Percentiles rank a stretch among this genome's conserved stretches.
Conservation (phyloP, 2,888 invertebrate species). For the Coleophora flavipennella region DNA sequence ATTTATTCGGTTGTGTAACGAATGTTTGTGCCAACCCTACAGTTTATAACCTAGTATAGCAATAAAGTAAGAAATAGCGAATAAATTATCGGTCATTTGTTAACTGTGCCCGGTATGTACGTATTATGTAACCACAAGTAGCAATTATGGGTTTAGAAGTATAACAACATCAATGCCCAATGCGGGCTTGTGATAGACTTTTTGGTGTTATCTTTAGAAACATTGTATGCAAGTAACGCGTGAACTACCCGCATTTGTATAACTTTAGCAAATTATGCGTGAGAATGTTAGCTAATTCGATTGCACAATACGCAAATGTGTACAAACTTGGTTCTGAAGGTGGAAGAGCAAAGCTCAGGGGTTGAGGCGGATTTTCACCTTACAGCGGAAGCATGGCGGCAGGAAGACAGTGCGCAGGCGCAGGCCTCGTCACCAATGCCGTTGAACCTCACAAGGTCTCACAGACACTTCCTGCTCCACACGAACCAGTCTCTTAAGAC, state of each 20-base stretch:
- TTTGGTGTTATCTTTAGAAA: too few species aligned
- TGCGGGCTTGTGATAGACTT: neutral
- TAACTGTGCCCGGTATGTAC: too few species aligned
- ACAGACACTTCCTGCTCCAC: conserved; percentile 42
- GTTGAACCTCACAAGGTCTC: conserved; percentile 56
- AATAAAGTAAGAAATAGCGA: conserved; percentile 6
- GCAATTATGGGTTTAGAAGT: too few species aligned
- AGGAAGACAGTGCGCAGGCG: conserved; percentile 26
- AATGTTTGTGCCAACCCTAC: too few species aligned
- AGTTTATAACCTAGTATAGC: too few species aligned
- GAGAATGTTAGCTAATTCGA: too few species aligned
- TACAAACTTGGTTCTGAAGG: too few species aligned
- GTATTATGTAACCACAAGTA: too few species aligned
- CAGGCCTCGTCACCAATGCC: conserved; percentile 31
- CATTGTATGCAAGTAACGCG: neutral
- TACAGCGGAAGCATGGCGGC: conserved; percentile 40
- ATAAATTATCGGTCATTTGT: too few species aligned
- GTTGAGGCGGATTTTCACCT: conserved; percentile 41
- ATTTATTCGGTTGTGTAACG: too few species aligned
- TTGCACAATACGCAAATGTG: too few species aligned
- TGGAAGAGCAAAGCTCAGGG: conserved; percentile 28
- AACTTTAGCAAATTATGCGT: neutral
- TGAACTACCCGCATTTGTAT: neutral
- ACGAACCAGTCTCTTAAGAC: conserved; percentile 25
- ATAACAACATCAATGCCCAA: neutral